Base-by-base conservation (phyloP, 2,797 vertebrate genomes). In the Poecilia velifera region DNA sequence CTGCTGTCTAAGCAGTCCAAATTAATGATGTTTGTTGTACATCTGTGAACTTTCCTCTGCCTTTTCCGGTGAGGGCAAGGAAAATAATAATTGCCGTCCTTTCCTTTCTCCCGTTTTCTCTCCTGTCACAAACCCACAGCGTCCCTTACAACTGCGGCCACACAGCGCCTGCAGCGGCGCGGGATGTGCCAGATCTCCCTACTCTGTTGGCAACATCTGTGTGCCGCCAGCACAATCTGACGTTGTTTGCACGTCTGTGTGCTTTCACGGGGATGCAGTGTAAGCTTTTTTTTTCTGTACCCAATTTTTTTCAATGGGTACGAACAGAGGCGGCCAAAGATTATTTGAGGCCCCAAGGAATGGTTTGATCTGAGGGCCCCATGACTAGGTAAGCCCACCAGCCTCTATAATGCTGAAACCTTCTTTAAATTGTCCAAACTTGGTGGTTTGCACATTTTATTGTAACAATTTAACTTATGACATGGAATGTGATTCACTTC, bases 11-110 rank as follows among this genome's bases (percentile, higher is more conserved):
- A 51, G 82, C 82, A 73, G 80, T 79, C 80, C 81, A 81, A 90
- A 85, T 84, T 83, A 91, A 88, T 90, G 71, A 72, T 77, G 78
- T 85, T 89, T 87, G 73, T 88, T 83, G 78, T 81, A 81, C 79
- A 76, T 80, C 81, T 77, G 73, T 82, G 84, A 88, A 83, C 90
- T 86, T 51, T 84, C 70, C 77, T 82, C 83, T 76, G 68, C 84
- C 84, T 74, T 82, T 45, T 81, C 87, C 3, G 6, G 73, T 31
- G 77, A 92, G 39, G 70, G 53, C 66, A 86, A 45, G 75, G 76
- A 85, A 85, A 86, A 89, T 89, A 87, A 89, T 87, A 72, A 86
- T 79, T 71, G 81, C 57, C 78, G 4, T 68, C 64, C 36, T 68
- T 22, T 39, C 34, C 13, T 5, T n/a, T 47, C 55, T 68, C 79